Conservation (phyloP, 2,113 vertebrate species). For the Eclectus roratus region DNA sequence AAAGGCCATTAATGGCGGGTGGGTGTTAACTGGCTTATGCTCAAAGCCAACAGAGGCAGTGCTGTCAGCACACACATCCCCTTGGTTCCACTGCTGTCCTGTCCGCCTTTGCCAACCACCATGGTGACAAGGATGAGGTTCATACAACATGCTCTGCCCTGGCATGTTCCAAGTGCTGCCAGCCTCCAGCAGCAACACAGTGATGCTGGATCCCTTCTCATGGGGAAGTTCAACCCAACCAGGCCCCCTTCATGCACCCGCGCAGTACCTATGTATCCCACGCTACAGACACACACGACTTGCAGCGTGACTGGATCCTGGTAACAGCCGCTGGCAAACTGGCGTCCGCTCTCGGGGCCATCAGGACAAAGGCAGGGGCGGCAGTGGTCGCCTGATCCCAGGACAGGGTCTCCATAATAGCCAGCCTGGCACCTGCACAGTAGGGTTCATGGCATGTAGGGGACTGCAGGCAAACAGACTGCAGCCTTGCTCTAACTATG, state of each 20-base stretch:
- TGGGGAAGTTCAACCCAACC: neutral
- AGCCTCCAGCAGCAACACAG: neutral
- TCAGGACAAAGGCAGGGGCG: constrained; percentile 93
- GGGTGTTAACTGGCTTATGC: neutral
- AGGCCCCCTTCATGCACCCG: neutral
- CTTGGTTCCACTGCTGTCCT: neutral
- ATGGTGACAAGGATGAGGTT: fast-evolving
- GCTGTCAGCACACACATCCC: neutral
- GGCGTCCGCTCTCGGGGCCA: constrained; percentile 84
- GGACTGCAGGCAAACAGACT: neutral
- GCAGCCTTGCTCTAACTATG: neutral
- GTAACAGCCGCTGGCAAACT: constrained; percentile 90
- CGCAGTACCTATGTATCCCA: constrained; percentile 86
- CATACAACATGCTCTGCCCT: neutral
- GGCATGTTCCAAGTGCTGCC: neutral
- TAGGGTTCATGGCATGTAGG: neutral
- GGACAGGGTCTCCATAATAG: constrained; percentile 89
- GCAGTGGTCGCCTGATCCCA: constrained; percentile 94
- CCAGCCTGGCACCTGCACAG: constrained; percentile 84
- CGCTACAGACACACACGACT: constrained; percentile 84
- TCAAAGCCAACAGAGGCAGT: neutral
- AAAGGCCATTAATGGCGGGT: neutral
- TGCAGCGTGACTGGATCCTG: constrained; percentile 79
- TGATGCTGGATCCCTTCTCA: neutral
- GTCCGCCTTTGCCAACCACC: neutral